Base-by-base conservation (phyloP, 2,797 vertebrate genomes). In the Diplodus puntazzo region DNA sequence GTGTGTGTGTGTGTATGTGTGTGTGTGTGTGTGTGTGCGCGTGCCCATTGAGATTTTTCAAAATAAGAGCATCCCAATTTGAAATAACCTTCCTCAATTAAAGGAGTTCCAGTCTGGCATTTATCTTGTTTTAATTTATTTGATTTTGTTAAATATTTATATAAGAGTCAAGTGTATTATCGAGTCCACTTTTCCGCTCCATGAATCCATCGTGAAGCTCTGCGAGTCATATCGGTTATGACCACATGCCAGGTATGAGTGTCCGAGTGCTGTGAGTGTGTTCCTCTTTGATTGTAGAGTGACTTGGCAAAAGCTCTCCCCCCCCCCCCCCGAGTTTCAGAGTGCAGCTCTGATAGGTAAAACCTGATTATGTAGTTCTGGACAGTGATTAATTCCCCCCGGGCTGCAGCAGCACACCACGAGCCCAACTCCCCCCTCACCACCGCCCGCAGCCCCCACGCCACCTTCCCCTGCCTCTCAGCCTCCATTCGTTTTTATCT, bases 341-440 rank as follows among this genome's bases (percentile, higher is more conserved):
- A 77, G 74, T 68, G 79, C n/a, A 34, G 34, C 73, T 75, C 71
- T 18, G 55, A 82, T 79, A 75, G 80, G 69, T 81, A 88, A 71
- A 83, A 75, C 55, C 79, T 76, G 86, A 88, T 87, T 82, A 86
- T 82, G 69, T 86, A 84, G 69, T 86, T 81, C 75, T 84, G 20
- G 62, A 83, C 88, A 81, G 82, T 85, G 85, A 91, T 89, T 85
- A 82, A 90, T 88, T 79, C 79, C 34, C 34, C 80, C 78, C 3
- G 5, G 87, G 77, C 87, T 86, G 82, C 89, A 68, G 85, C 86
- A 64, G 85, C 86, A 64, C 80, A 68, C 76, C 57, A 69, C 64
- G 3, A 74, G 74, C 52, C 49, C 12, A 12, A 14, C 42, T 52
- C 27, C 48, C 7, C 50, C 18, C 5, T 34, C 63, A 1, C 63